Conservation (phyloP, 2,113 vertebrate species). For the Castor canadensis region DNA sequence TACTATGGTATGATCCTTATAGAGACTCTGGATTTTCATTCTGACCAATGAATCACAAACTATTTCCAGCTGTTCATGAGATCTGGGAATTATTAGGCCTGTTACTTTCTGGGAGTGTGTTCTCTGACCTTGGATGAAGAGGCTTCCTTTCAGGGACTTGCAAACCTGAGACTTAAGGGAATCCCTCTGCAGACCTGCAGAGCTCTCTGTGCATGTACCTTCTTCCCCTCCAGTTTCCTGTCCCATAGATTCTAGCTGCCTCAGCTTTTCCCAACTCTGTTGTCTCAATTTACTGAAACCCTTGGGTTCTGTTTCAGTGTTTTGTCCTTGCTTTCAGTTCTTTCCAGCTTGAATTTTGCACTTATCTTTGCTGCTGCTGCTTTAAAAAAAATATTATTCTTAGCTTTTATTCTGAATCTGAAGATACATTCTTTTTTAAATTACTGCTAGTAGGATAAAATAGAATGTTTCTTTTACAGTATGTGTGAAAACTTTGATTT, state of each 20-base stretch:
- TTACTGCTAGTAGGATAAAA: neutral
- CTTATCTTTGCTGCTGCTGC: neutral
- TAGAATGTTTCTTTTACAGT: neutral
- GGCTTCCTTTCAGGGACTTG: neutral
- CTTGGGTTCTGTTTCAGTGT: neutral
- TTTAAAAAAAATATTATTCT: neutral
- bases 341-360: neutral
- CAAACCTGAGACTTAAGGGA: neutral
- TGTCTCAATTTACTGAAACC: neutral
- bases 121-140: neutral
- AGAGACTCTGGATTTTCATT: neutral
- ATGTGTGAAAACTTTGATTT: neutral
- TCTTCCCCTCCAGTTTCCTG: neutral
- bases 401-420: neutral
- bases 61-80: neutral
- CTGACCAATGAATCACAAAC: neutral
- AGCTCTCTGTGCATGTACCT: neutral
- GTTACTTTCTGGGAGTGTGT: neutral
- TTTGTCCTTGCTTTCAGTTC: neutral
- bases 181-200: neutral
- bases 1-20: neutral
- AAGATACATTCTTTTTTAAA: neutral
- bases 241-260: neutral
- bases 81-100: neutral
- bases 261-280: neutral